A percentile compares a stretch with the other conserved stretches of the same genome.
phyloP scores from a whole-genome alignment of 2,797 vertebrate species.

The Megaceryle alcyon region DNA sequence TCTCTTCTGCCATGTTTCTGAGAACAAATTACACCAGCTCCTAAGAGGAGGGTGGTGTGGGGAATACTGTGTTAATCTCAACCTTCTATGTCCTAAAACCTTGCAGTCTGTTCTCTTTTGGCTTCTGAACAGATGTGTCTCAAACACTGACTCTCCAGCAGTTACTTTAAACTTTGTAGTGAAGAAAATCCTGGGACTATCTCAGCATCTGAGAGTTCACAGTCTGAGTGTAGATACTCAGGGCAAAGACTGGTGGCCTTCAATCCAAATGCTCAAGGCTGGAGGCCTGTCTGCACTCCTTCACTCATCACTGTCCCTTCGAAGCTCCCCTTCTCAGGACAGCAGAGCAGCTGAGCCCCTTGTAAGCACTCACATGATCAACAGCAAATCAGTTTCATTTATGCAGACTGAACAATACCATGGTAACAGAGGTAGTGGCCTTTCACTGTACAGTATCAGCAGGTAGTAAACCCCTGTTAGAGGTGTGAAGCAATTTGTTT shows the following conservation, averaged over 20 bases:
- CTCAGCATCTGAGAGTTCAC: background rate
- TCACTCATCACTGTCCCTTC: rapidly evolving
- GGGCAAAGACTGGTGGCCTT: background rate
- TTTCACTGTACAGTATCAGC: background rate
- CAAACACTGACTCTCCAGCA: background rate
- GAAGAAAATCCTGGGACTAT: background rate
- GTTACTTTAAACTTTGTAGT: background rate
- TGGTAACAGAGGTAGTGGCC: background rate
- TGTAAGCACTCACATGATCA: rapidly evolving
- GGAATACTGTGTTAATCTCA: background rate
- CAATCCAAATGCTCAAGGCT: background rate
- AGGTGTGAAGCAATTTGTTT: background rate
- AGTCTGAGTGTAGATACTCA: background rate
- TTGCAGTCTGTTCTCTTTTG: rapidly evolving
- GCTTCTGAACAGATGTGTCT: background rate
- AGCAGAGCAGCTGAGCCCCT: background rate
- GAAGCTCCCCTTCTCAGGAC: background rate
- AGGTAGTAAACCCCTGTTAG: background rate
- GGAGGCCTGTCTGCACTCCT: background rate
- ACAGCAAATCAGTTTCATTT: background rate
- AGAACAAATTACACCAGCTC: background rate
- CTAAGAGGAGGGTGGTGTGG: rapidly evolving
- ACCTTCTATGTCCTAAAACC: background rate
- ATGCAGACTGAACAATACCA: background rate
- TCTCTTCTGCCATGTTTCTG: background rate